Base-by-base conservation (phyloP, 1,140 invertebrate genomes). In the Drosophila carrolli region DNA sequence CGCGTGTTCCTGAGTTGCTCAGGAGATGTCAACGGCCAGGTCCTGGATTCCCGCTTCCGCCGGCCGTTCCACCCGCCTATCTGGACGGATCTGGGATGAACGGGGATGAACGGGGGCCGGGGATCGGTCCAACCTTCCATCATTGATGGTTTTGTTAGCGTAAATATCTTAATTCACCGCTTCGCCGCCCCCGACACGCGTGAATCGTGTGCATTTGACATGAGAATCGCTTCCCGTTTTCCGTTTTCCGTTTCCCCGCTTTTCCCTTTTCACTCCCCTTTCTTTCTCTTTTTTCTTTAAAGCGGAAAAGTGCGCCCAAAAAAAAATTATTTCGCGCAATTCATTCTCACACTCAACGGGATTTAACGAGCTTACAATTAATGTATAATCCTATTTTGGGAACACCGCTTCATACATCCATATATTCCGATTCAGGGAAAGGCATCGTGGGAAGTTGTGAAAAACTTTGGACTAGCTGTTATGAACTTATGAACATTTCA, bases 151-250 rank as follows among this genome's bases (percentile, higher is more conserved):
- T 86, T 86, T 86, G 83, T 88, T 86, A 63, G 47, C 79, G 73
- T 74, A 86, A 88, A 86, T 86, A 86, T 88, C 83, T 86, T 86
- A 86, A 88, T 86, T 86, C 83, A 70, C 79, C 75, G 83, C 83
- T 86, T 86, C 83, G 71, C 79, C 83, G 83, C 83, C 83, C 83
- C 43, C 83, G 83, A 88, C 83, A 86, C 83, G 83, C 76, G 83
- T 60, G 75, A 80, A 71, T 88, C 72, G 83, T 83, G 83, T 86
- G 83, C 79, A 76, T 76, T 73, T 86, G 83, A 86, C 83, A 83
- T 79, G 79, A 72, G 79, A 59, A 73, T 11, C 66, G 66, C 35
- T 65, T 44, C 10, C 46, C 47, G 46, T 9, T 61, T 41, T 29
- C 46, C 47, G 32, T 37, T 60, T 40, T 14, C 59, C 59, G 55